Percentiles rank a stretch among this genome's conserved stretches.
Conservation (phyloP, 2,888 invertebrate genomes). For the Lasiommata megera region DNA sequence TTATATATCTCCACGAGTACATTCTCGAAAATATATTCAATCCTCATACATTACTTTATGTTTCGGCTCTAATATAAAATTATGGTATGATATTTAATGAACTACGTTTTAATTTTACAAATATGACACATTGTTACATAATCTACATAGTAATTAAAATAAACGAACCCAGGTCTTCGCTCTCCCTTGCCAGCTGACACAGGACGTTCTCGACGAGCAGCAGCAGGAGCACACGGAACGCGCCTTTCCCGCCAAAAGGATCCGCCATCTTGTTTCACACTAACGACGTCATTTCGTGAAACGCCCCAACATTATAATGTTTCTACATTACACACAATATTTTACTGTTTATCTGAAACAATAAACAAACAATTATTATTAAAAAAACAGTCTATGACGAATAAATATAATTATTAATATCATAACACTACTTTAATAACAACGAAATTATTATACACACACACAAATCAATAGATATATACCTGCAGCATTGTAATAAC, state of each 20-base stretch:
- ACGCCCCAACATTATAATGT: conserved; percentile 24
- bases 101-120: no score
- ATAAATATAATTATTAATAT: no score
- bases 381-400: no score
- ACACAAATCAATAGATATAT: no score
- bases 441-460: no score
- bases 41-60: no score
- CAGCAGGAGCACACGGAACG: conserved; percentile 51
- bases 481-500: no score
- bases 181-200: conserved; percentile 53
- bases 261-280: conserved; percentile 58
- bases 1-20: no score
- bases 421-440: no score
- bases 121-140: not conserved
- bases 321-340: conserved; percentile 13
- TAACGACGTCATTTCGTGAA: conserved; percentile 30
- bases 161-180: conserved; percentile 64
- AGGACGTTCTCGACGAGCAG: conserved; percentile 50
- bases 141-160: conserved; percentile 18
- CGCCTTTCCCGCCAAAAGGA: conserved; percentile 51
- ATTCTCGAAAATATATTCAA: no score
- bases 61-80: no score
- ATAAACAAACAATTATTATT: not conserved
- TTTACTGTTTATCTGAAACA: conserved; percentile 43
- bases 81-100: no score